These are phyloP conservation scores for Plutomurus gul DNA, from an alignment of 1,140 invertebrate genomes.

Conservation along the genomic window DNA sequence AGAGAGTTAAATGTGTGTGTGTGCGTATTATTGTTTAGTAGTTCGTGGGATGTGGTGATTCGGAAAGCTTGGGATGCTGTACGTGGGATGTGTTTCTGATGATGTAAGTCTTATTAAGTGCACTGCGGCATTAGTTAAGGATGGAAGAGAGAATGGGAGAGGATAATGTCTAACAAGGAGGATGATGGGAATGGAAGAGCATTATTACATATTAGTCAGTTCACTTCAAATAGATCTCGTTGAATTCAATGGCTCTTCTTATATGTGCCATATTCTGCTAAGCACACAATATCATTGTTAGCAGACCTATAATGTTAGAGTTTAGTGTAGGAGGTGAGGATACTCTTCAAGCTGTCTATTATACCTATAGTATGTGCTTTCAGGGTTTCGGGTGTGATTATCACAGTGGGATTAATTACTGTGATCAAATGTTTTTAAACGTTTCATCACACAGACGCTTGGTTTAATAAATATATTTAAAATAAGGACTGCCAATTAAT, in stretches of 20 bases:
- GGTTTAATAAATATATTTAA: too few relatives aligned
- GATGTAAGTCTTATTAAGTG: slow-evolving; percentile 1
- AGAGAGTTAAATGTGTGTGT: background rate
- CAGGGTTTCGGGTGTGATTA: too few relatives aligned
- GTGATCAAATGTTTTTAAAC: too few relatives aligned
- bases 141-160: background rate
- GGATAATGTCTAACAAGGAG: background rate
- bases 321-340: background rate
- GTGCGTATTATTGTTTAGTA: background rate
- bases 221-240: background rate
- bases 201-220: background rate
- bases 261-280: too few relatives aligned
- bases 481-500: too few relatives aligned
- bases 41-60: background rate
- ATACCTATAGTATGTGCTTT: too few relatives aligned
- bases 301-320: too few relatives aligned
- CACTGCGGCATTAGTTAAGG: background rate
- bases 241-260: background rate
- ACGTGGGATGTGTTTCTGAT: background rate
- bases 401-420: too few relatives aligned
- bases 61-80: background rate
- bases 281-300: too few relatives aligned
- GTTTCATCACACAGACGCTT: too few relatives aligned
- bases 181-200: background rate
- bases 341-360: background rate